Evolutionary conservation across 2,797 vertebrate genomes (phyloP), one percentile per base, ranked within the genome.

Genomic region (Sandelia bainsii): DNA sequence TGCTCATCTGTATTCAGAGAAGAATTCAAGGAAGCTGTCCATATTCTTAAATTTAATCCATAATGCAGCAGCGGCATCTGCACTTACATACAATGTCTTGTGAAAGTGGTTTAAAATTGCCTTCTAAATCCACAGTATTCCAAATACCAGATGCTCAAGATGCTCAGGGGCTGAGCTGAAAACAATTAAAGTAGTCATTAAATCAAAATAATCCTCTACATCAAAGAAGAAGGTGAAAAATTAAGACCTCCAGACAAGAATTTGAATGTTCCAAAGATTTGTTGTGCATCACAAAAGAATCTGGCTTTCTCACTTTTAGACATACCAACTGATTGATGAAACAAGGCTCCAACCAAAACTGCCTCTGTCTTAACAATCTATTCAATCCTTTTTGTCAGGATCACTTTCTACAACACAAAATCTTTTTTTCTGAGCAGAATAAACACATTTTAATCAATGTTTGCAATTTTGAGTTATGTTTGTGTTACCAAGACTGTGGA

Each of bases 111-210:
- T 9, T 19, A 44, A 32, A 32, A 40, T 51, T 32, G 34, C 23
- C 2, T 12, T 32, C n/a, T 64, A 29, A 45, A 54, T 67, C 11
- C 3, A 37, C 29, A 50, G 20, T 39, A 46, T 39, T 53, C 17
- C 23, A 64, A 58, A 64, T 50, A 46, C 17, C 39, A 70, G 49
- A 44, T 69, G 48, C 17, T 50, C 17, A 58, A 40, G 32, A 49
- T 27, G 25, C 17, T 51, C 17, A 52, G 42, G 46, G 20, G 5
- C 22, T 44, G 20, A 37, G 6, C n/a, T 37, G 45, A 16, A 61
- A 45, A 52, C 58, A 53, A 37, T 69, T 45, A 25, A 45, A 61
- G 27, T 37, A 39, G 29, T 40, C 44, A 62, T 25, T 27, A 37
- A 40, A 49, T 14, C 5, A 20, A 50, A 50, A 22, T 11, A 50